Base-by-base conservation (phyloP, 2,888 invertebrate species). In the Hypselothyrea guttata region DNA sequence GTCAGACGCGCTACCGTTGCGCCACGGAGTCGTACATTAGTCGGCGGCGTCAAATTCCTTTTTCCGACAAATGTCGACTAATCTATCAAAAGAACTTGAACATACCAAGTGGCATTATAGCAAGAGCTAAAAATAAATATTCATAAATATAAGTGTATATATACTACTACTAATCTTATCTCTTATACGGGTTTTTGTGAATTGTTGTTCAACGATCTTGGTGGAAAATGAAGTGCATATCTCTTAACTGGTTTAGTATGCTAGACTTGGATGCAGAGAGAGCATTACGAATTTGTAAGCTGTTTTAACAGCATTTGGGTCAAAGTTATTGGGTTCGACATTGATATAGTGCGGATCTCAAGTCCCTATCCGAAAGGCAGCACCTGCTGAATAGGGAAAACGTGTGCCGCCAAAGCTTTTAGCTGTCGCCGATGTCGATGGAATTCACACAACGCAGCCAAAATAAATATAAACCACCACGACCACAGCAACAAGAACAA, bases 391-490 rank as follows among this genome's bases (percentile, higher is more conserved):
- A 22, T 22, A 22, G 37, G 57, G 30, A 38, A 61, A 67, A 65
- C 75, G 67, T 67, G 75, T 75, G 84, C 81, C 84, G 81, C 77
- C 75, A 78, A 77, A 73, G 81, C 81, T 84, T 84, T 81, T 81
- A 83, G 82, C 73, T 66, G 82, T 77, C 73, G 64, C 67, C 63
- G 52, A 22, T 55, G 68, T 56, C 68, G 72, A 44, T 52, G 49
- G 58, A 73, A 64, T 77, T 79, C 84, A 79, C 84, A 75, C 77
- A 77, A 64, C 45, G 46, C 33, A 44, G 38, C 49, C 70, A 70
- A 73, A 78, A 71, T 65, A 70, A 71, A 78, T 82, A 81, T 77
- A 82, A 77, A 82, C 78, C 82, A 76, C 57, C 16, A 37, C 30
- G 13, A 30, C 13, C 28, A 42, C 30, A 42, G 30, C 7, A 22